phyloP scores from a whole-genome alignment of 2,888 invertebrate species.

The Thera obeliscata region DNA sequence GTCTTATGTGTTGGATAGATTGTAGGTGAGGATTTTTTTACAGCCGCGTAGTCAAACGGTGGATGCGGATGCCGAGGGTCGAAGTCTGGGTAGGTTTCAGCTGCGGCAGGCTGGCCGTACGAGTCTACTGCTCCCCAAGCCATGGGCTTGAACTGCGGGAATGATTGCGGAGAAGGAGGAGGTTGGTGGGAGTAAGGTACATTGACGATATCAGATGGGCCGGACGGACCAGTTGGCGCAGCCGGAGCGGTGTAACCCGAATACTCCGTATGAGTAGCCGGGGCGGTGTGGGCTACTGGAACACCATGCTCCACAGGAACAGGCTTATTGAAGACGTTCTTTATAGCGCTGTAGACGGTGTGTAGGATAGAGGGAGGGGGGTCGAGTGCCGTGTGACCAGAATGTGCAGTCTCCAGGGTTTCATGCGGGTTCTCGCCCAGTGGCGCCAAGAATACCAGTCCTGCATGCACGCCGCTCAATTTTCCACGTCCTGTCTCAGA shows the following conservation, averaged over 20 bases:
- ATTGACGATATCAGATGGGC: constrained; percentile 44
- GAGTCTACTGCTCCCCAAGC: constrained; percentile 74
- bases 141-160: constrained; percentile 68
- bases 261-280: constrained; percentile 11
- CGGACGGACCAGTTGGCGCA: constrained; percentile 43
- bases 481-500: constrained; percentile 80
- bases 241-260: constrained; percentile 15
- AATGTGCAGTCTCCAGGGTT: constrained; percentile 55
- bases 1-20: constrained; percentile 47
- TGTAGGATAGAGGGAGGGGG: constrained; percentile 72
- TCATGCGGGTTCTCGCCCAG: constrained; percentile 63
- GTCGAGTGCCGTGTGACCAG: constrained; percentile 68
- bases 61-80: constrained; percentile 63
- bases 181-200: constrained; percentile 56
- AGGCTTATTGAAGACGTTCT: constrained; percentile 60
- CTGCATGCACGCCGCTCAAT: constrained; percentile 78
- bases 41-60: constrained; percentile 60
- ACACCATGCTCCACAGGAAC: constrained; percentile 17
- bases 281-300: constrained; percentile 36
- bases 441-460: constrained; percentile 76
- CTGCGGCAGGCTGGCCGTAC: constrained; percentile 73
- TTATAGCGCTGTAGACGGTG: constrained; percentile 73
- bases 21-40: constrained; percentile 57
- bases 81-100: constrained; percentile 66
- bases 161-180: constrained; percentile 65